Conservation (phyloP, 2,888 invertebrate species). For the Tachina fera region DNA sequence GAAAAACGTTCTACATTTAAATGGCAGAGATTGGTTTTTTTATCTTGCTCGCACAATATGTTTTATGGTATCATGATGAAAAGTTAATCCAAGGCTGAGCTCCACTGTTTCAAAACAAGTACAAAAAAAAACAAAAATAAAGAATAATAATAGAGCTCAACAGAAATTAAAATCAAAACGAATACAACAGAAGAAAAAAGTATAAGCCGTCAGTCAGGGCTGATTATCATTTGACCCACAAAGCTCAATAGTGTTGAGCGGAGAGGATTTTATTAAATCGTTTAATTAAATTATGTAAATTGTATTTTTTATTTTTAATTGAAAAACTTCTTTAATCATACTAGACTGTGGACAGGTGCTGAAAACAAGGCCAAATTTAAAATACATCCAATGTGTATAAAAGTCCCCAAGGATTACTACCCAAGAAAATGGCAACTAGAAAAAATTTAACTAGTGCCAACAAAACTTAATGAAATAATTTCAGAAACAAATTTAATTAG, state of each 20-base stretch:
- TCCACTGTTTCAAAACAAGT: conserved; percentile 30
- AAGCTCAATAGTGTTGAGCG: neutral
- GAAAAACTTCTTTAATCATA: too few relatives aligned
- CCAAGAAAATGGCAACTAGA: too few relatives aligned
- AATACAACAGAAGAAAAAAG: neutral
- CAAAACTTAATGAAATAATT: too few relatives aligned
- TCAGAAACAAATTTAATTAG: too few relatives aligned
- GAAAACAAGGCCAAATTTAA: too few relatives aligned
- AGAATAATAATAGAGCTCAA: conserved; percentile 3
- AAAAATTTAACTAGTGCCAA: too few relatives aligned
- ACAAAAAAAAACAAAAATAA: neutral
- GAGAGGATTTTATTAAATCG: neutral
- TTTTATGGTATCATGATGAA: conserved; percentile 32
- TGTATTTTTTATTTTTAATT: neutral
- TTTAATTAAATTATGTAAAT: neutral
- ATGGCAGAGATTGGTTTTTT: conserved; percentile 11
- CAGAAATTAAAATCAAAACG: conserved; percentile 11
- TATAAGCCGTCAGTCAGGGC: conserved; percentile 9
- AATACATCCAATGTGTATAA: too few relatives aligned
- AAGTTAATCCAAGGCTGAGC: conserved; percentile 63
- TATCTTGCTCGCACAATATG: conserved; percentile 20
- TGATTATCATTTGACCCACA: conserved; percentile 40
- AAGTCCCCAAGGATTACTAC: too few relatives aligned
- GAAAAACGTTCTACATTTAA: neutral
- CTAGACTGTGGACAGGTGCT: too few relatives aligned